Evolutionary conservation across 2,888 invertebrate species (phyloP).

Genomic region (Drosophila borealis): DNA sequence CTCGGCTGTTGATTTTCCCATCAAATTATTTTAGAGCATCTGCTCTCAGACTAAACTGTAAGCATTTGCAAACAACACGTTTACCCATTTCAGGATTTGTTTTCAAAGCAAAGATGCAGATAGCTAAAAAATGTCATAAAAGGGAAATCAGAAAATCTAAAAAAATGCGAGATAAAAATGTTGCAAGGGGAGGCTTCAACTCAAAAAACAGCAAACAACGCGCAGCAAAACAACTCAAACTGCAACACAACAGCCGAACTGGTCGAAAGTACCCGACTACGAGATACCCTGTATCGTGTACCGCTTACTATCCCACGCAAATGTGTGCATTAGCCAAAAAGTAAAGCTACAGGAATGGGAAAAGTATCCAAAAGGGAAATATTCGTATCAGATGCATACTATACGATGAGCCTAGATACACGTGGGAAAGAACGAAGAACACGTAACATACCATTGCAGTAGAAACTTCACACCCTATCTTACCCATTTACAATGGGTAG

Average conservation of each 20-base stretch:
- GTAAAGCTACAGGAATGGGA: too few relatives aligned
- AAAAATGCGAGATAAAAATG: conserved; percentile 16
- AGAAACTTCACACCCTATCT: too few relatives aligned
- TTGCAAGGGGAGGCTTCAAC: neutral
- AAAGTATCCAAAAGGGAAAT: too few relatives aligned
- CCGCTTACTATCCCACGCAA: too few relatives aligned
- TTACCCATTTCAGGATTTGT: conserved; percentile 21
- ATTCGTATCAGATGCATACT: too few relatives aligned
- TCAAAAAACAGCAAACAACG: conserved; percentile 23
- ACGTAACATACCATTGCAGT: too few relatives aligned
- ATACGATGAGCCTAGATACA: too few relatives aligned
- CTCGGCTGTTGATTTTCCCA: conserved; percentile 38
- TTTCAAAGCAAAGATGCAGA: conserved; percentile 27
- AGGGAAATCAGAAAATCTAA: conserved; percentile 1
- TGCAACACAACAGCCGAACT: conserved; percentile 9
- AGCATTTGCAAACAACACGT: conserved; percentile 39
- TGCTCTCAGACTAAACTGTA: conserved; percentile 34
- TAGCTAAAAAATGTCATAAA: conserved; percentile 8
- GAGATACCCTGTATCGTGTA: neutral
- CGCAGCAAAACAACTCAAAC: conserved; percentile 15
- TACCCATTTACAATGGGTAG: too few relatives aligned
- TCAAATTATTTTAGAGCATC: conserved; percentile 38
- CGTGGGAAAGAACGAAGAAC: too few relatives aligned
- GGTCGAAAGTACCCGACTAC: neutral
- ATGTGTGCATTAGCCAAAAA: too few relatives aligned